Evolutionary conservation across 1,140 invertebrate genomes (phyloP).

Genomic region (Drosophila punjabiensis): DNA sequence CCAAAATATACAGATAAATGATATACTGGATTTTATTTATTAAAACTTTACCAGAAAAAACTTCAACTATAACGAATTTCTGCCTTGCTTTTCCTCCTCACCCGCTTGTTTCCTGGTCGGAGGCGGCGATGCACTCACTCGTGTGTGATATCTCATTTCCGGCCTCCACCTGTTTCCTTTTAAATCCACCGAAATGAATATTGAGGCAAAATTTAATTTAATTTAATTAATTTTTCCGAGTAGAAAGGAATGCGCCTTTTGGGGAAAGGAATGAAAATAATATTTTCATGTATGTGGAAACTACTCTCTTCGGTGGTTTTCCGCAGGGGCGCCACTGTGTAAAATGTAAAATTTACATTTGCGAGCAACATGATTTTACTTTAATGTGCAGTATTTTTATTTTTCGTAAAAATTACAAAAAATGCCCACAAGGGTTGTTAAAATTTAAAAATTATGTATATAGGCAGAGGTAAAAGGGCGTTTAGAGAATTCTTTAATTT

Average conservation of each 20-base stretch:
- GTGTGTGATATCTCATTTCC: slow-evolving; percentile 78
- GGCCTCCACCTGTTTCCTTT: slow-evolving; percentile 24
- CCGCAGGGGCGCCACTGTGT: slow-evolving; percentile 7
- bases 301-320: not conserved
- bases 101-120: slow-evolving; percentile 48
- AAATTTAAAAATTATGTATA: too few species aligned
- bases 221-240: not conserved
- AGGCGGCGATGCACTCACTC: slow-evolving; percentile 68
- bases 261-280: not conserved
- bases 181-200: not conserved
- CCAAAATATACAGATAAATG: too few species aligned
- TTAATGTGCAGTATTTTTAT: too few species aligned
- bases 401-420: too few species aligned
- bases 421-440: too few species aligned
- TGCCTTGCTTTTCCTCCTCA: not conserved
- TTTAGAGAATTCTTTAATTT: too few species aligned
- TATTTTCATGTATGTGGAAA: not conserved
- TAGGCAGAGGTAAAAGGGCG: too few species aligned
- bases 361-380: not conserved
- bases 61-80: not conserved
- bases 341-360: slow-evolving; percentile 17
- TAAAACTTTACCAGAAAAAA: not conserved
- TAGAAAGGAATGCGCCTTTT: not conserved
- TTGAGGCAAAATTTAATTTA: not conserved
- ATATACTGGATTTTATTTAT: not conserved